Evolutionary conservation across 2,113 vertebrate species (phyloP).

Genomic region (Willisornis vidua): DNA sequence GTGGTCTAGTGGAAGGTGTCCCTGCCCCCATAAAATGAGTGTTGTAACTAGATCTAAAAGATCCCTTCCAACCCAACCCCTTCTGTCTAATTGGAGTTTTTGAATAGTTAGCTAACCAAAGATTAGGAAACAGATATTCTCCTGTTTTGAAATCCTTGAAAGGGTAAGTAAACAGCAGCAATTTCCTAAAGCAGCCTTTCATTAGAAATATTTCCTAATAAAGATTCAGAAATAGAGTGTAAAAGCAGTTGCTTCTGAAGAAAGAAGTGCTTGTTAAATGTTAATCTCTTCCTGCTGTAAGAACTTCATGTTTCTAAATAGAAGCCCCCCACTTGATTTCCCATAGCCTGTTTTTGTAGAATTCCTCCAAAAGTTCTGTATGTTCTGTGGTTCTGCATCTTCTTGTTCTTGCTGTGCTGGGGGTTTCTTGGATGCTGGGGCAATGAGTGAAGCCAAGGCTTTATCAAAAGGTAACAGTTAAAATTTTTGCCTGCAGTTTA

Average conservation of each 20-base stretch:
- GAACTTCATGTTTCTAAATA: neutral
- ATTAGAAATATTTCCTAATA: neutral
- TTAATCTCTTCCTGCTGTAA: neutral
- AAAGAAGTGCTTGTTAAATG: neutral
- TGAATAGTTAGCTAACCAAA: neutral
- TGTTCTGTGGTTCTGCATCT: rapidly evolving
- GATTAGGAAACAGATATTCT: neutral
- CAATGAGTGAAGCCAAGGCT: neutral
- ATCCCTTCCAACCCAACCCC: neutral
- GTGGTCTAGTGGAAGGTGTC: neutral
- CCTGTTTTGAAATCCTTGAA: neutral
- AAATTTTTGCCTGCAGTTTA: neutral
- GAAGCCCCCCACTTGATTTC: neutral
- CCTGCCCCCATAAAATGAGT: neutral
- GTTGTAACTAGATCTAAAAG: neutral
- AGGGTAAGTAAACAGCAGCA: neutral
- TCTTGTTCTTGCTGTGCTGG: neutral
- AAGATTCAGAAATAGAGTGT: neutral
- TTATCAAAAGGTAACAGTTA: neutral
- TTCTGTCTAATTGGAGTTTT: neutral
- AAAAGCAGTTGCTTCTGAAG: neutral
- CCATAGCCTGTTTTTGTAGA: neutral
- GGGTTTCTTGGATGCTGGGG: neutral
- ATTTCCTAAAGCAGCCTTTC: neutral
- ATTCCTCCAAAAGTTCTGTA: neutral